Evolutionary conservation across 2,113 vertebrate species (phyloP), one percentile per base, ranked within the genome.

Genomic region (Scopus umbretta): DNA sequence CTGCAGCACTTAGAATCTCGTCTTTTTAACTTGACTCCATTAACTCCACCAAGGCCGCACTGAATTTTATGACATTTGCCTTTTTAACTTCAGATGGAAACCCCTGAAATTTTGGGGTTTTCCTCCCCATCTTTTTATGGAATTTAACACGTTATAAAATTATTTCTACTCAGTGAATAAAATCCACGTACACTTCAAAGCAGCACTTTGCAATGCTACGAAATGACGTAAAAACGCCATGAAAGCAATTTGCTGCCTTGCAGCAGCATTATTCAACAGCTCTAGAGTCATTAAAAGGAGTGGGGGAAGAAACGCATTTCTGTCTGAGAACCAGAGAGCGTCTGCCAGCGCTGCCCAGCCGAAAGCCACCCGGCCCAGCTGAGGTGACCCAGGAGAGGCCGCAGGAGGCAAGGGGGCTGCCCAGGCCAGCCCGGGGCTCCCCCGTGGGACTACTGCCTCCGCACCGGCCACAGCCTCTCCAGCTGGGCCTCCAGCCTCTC

Each of bases 11-110:
- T 16, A 16, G 7, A 34, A 42, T 78, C 10, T 65, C 19, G n/a
- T 50, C 7, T 59, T 62, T 72, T 67, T 56, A 29, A 53, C 34
- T 40, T 72, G 32, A 68, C 7, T 25, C 63, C 8, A 10, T 29
- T n/a, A 88, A 11, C 2, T 2, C 26, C 2, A 0, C 11, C 25
- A 49, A 67, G 20, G 42, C 29, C 0, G 0, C 29, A 13, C 4
- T 27, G 26, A 59, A 18, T 79, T 82, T 85, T 88, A 25, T 34
- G 36, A 55, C 0, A 0, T 7, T 66, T 62, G 20, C 19, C 22
- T 78, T 80, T 67, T 45, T 5, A 79, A 40, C 6, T 45, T 80
- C 30, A 85, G 25, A 26, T 58, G 38, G 27, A 86, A 81, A 75
- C 4, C 0, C 13, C 36, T 15, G 12, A 27, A 1, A 14, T 5